Conservation (phyloP, 2,797 vertebrate species). For the Myotis vivesi region DNA sequence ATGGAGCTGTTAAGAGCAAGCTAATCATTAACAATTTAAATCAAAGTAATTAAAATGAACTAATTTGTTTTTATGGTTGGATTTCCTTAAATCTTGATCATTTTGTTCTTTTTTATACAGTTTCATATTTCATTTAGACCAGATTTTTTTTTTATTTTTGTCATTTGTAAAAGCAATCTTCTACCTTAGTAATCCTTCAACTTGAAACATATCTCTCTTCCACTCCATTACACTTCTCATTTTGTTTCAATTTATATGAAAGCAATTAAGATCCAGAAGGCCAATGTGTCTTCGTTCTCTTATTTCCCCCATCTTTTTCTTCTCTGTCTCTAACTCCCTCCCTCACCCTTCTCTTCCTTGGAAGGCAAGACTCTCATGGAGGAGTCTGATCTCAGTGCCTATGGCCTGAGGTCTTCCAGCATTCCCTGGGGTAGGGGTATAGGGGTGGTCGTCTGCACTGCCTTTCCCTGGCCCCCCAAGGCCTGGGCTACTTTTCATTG, state of each 20-base stretch:
- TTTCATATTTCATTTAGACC: conserved; percentile 50
- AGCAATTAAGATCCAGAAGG: conserved; percentile 57
- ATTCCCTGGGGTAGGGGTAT: background rate
- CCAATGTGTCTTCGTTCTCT: background rate
- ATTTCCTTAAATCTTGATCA: conserved; percentile 50
- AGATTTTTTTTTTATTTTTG: conserved; percentile 29
- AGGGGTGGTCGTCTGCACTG: rapidly evolving
- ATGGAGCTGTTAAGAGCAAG: conserved; percentile 47
- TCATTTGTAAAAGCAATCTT: conserved; percentile 35
- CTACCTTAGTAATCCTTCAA: conserved; percentile 35
- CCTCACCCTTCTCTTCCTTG: background rate
- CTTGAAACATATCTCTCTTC: conserved; percentile 44
- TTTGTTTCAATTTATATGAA: conserved; percentile 65
- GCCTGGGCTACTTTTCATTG: background rate
- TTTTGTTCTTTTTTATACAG: conserved; percentile 44
- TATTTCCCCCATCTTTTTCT: background rate
- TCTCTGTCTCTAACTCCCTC: background rate
- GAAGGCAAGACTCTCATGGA: background rate
- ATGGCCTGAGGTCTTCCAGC: background rate
- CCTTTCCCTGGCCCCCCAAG: rapidly evolving
- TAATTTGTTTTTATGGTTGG: conserved; percentile 45
- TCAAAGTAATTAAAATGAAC: conserved; percentile 50
- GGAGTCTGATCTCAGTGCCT: background rate
- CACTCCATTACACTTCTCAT: conserved; percentile 60
- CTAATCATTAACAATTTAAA: conserved; percentile 58